Base-by-base conservation (phyloP, 2,113 vertebrate genomes). In the Clarias macrocephalus region DNA sequence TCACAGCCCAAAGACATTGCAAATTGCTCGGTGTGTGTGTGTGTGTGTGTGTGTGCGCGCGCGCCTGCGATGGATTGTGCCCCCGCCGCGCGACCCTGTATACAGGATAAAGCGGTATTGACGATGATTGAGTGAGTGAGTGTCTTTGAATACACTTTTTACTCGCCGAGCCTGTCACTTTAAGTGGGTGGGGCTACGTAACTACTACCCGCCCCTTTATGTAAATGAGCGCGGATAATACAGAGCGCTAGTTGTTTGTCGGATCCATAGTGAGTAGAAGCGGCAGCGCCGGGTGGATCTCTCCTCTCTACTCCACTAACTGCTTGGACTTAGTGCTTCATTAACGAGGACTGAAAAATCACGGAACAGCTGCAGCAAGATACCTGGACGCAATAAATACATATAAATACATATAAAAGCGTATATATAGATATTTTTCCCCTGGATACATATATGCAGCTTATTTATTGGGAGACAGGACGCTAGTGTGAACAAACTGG, bases 141-240 rank as follows among this genome's bases (percentile, higher is more conserved):
- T 48, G 48, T 48, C 8, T 48, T 48, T 48, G 48, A 48, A 48
- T 8, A 7, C 48, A 48, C 6, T 7, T 7, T 48, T 48, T 52
- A 13, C 6, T n/a, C 11, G 2, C 7, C 2, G n/a, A 12, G 28
- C 3, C 92, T 94, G 94, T 79, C 3, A 60, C 94, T 95, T 96
- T 96, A 95, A 96, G 65, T 0, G 4, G 94, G 95, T 92, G 95
- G 90, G 93, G 91, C 91, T 90, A 87, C 18, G 0, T 70, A 90
- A 93, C 88, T 93, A 93, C 89, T 83, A 80, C 89, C 91, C 92
- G 92, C 93, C 94, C 21, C 80, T 63, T 86, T 92, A 93, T 94
- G 93, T 91, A 92, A 93, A 94, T 85, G 84, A 13, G 52, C 75
- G 88, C 86, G 84, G 90, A 92, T 92, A 92, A 93, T 86, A 93